Conservation (phyloP, 2,888 invertebrate species). For the Augochlorella aurata region DNA sequence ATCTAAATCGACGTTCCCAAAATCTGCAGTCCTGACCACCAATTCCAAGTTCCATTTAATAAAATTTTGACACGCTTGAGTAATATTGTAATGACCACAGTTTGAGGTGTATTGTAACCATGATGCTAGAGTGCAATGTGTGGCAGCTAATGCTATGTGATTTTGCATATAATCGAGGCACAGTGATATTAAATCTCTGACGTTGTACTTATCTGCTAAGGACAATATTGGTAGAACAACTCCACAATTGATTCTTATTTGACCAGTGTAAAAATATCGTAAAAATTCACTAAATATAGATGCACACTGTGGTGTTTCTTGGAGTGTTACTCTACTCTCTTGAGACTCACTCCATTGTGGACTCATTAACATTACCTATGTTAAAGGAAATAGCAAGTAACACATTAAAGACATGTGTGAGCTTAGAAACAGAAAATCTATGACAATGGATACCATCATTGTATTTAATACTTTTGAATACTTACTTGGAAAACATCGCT, state of each 20-base stretch:
- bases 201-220: conserved; percentile 97
- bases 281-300: conserved; percentile 94
- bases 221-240: conserved; percentile 94
- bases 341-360: conserved; percentile 96
- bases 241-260: conserved; percentile 91
- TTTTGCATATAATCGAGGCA: conserved; percentile 94
- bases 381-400: conserved; percentile 31
- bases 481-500: conserved; percentile 96
- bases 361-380: conserved; percentile 96
- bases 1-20: conserved; percentile 91
- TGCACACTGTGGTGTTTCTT: conserved; percentile 93
- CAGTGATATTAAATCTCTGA: conserved; percentile 92
- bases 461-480: too few relatives aligned
- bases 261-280: conserved; percentile 95
- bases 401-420: not conserved
- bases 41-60: conserved; percentile 95
- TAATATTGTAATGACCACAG: conserved; percentile 89
- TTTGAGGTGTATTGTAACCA: conserved; percentile 96
- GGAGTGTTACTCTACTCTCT: conserved; percentile 91
- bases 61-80: conserved; percentile 90
- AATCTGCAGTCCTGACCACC: conserved; percentile 90
- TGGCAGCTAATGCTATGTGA: conserved; percentile 92
- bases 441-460: not conserved
- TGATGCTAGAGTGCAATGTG: conserved; percentile 90
- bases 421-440: not conserved